phyloP scores from a whole-genome alignment of 2,888 invertebrate species.

The Phoronis australis region DNA sequence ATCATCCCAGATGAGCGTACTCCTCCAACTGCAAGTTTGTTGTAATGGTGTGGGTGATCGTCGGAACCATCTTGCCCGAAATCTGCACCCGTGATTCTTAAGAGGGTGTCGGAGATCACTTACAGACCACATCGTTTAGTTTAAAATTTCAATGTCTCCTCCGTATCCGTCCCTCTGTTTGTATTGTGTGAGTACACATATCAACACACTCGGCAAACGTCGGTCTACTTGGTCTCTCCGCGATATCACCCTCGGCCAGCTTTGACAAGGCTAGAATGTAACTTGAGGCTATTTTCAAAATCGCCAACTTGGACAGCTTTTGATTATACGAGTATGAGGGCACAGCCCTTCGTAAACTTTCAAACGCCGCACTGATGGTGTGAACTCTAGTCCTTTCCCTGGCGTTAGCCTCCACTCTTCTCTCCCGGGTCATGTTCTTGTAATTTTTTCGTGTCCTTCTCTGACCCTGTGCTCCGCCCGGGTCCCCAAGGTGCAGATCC shows the following conservation, averaged over 20 bases:
- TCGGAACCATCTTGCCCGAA: no score
- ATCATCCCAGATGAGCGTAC: no score
- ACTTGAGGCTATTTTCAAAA: conserved; percentile 85
- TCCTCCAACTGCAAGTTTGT: no score
- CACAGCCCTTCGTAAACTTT: conserved; percentile 75
- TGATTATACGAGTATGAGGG: conserved; percentile 90
- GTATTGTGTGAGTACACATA: conserved; percentile 83
- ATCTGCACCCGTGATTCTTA: no score
- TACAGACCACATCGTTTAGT: no score
- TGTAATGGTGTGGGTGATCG: no score
- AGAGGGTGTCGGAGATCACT: no score
- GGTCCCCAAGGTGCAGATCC: no score
- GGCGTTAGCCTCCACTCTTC: conserved; percentile 90
- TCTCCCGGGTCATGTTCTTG: conserved; percentile 89
- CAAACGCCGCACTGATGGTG: conserved; percentile 92
- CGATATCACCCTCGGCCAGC: conserved; percentile 67
- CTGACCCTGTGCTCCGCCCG: no score
- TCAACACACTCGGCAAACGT: conserved; percentile 74
- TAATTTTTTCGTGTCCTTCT: conserved; percentile 63
- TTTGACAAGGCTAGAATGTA: conserved; percentile 83
- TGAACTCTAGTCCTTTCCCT: conserved; percentile 87
- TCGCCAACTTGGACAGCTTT: conserved; percentile 87
- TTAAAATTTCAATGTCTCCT: conserved; percentile 60
- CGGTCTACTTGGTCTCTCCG: conserved; percentile 59
- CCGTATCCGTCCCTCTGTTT: conserved; percentile 82